Evolutionary conservation across 1,140 invertebrate species (phyloP).

Genomic region (Pseudomyrmex dendroicus): DNA sequence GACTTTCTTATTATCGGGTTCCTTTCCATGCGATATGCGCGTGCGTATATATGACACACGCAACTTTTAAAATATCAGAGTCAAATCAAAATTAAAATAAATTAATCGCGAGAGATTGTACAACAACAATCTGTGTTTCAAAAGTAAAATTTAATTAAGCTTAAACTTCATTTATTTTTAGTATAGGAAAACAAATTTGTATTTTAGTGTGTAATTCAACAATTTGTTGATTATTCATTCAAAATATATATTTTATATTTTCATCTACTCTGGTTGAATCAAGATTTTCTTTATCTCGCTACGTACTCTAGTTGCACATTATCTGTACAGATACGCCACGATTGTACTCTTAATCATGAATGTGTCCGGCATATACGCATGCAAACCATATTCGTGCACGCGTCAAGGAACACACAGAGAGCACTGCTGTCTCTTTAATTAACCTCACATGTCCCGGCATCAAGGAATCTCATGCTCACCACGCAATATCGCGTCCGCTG

Average conservation of each 20-base stretch:
- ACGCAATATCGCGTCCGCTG: slow-evolving; percentile 67
- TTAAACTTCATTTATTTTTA: too few species aligned
- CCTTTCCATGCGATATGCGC: slow-evolving; percentile 58
- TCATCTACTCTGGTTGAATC: too few species aligned
- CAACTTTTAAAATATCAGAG: slow-evolving; percentile 15
- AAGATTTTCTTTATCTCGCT: neutral
- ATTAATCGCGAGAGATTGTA: neutral
- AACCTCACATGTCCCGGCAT: slow-evolving; percentile 74
- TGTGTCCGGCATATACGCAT: slow-evolving; percentile 25
- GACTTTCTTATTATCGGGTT: slow-evolving; percentile 79
- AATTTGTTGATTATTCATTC: neutral
- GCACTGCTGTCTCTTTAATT: slow-evolving; percentile 80
- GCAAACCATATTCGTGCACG: slow-evolving; percentile 52
- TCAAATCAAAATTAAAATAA: neutral
- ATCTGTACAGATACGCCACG: neutral
- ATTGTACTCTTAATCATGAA: neutral
- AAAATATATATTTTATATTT: too few species aligned
- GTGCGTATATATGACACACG: neutral
- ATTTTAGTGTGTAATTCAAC: neutral
- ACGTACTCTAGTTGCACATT: neutral
- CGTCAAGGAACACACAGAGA: slow-evolving; percentile 64
- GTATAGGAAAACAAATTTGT: neutral
- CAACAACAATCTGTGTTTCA: neutral
- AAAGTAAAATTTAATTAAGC: neutral
- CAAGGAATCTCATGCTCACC: slow-evolving; percentile 67